Conservation (phyloP, 2,888 invertebrate genomes). For the Ectemnius lituratus region DNA sequence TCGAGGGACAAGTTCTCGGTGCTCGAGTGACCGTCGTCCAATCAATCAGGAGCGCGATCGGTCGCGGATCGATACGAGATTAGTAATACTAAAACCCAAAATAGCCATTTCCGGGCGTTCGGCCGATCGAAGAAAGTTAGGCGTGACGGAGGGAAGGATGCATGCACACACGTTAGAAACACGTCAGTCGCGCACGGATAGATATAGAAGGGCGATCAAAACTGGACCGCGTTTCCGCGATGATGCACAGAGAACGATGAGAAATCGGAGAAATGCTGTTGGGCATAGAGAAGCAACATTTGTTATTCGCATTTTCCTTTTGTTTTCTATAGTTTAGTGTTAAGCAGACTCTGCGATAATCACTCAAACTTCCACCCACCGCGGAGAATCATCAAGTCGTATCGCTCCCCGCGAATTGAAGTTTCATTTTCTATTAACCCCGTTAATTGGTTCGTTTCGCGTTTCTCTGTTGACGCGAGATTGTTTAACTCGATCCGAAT, state of each 20-base stretch:
- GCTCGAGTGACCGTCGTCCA: background rate
- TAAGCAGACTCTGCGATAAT: conserved; percentile 11
- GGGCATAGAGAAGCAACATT: conserved; percentile 23
- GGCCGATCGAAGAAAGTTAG: conserved; percentile 21
- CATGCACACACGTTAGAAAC: background rate
- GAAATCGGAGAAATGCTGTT: conserved; percentile 22
- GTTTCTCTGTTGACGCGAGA: conserved; percentile 38
- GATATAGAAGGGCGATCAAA: no score
- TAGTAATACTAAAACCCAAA: conserved; percentile 74
- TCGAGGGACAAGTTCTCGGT: background rate
- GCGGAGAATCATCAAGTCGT: conserved; percentile 18
- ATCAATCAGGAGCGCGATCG: conserved; percentile 15
- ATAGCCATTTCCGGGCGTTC: conserved; percentile 54
- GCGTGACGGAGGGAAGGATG: background rate
- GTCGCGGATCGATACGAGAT: conserved; percentile 47
- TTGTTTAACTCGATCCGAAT: conserved; percentile 23
- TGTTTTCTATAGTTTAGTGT: conserved; percentile 30
- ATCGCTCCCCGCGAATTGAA: conserved; percentile 15
- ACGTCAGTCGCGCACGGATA: no score
- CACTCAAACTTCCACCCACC: conserved; percentile 4
- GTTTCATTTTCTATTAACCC: conserved; percentile 28
- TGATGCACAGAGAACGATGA: conserved; percentile 8
- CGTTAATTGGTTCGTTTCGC: conserved; percentile 43
- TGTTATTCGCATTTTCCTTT: conserved; percentile 49
- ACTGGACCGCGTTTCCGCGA: conserved; percentile 16